Conservation (phyloP, 2,888 invertebrate genomes). For the Meghimatium bilineatum region DNA sequence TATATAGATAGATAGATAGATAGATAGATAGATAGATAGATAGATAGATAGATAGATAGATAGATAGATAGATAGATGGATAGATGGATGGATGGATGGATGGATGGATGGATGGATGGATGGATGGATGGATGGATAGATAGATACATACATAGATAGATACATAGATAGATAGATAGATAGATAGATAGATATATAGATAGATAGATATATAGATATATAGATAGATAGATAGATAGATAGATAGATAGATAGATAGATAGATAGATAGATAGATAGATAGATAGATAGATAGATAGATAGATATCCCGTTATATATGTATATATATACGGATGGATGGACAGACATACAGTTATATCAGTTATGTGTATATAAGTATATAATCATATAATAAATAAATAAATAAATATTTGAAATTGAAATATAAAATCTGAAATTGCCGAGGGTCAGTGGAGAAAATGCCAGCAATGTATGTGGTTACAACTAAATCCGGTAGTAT, state of each 20-base stretch:
- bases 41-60: background rate
- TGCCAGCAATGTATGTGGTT: no score
- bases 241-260: constrained; percentile 9
- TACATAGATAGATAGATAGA: background rate
- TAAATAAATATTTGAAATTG: background rate
- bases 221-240: constrained; percentile 9
- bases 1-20: background rate
- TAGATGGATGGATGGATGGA: background rate
- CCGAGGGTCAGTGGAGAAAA: no score
- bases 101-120: background rate
- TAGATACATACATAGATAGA: background rate
- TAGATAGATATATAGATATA: constrained; percentile 6
- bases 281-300: background rate
- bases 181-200: constrained; percentile 1
- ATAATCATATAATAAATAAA: background rate
- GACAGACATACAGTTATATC: background rate
- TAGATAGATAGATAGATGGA: constrained; percentile 6
- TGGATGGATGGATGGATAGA: background rate
- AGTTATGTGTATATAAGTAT: constrained; percentile 6
- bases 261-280: background rate
- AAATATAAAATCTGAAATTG: no score
- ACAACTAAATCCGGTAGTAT: no score
- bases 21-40: background rate
- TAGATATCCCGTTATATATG: background rate
- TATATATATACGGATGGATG: background rate